Base-by-base conservation (phyloP, 2,797 vertebrate genomes). In the Tapirus indicus region DNA sequence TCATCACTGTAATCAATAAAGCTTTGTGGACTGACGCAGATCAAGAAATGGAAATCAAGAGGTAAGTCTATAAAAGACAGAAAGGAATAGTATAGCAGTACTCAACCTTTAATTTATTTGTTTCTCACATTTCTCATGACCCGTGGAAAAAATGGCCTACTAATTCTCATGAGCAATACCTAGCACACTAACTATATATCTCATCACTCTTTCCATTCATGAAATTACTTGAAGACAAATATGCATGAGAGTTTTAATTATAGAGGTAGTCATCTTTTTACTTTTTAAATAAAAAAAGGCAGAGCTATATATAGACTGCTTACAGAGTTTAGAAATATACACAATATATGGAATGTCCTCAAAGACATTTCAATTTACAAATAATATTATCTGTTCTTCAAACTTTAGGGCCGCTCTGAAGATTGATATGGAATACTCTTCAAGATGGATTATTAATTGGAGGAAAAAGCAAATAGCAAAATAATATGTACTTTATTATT, bases 31-130 rank as follows among this genome's bases (percentile, higher is more conserved):
- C 47, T 47, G 29, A 80, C 35, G 9, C 6, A 74, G 77, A 91
- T 75, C 21, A 96, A 69, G 58, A 79, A 93, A 20, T 83, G 23
- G 16, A 91, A 92, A 88, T 95, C 35, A 9, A 84, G 47, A 93
- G 27, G 18, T 54, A 82, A 80, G 12, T 32, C 27, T 66, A n/a
- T 85, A 74, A 78, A 56, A 94, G 17, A 41, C 41, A 88, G 18
- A 94, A 94, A 74, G 32, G 11, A 56, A 88, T 35, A 56, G 20
- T 69, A 52, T n/a, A 82, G 44, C 35, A 91, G 64, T 72, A 72
- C 32, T 86, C 75, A 77, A 60, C 47, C 7, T 71, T 85, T 66
- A 62, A 13, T 83, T 88, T 62, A 56, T 62, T 60, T 74, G 23
- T 79, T 75, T 62, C 25, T 88, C 23, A 75, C 32, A 20, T 62